phyloP scores from a whole-genome alignment of 2,888 invertebrate species.

The Rhopalosiphum nymphaeae region DNA sequence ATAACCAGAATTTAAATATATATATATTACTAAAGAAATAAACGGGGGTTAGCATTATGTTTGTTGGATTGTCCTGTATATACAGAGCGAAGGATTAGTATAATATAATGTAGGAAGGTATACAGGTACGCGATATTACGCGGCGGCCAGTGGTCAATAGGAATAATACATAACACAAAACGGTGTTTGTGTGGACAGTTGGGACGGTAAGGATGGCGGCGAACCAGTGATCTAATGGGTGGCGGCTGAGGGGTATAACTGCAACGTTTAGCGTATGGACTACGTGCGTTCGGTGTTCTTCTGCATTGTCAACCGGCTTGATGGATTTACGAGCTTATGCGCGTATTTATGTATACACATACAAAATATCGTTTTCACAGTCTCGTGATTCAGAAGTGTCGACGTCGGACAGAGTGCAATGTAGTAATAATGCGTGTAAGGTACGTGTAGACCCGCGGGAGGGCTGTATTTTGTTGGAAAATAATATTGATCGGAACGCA shows the following conservation, averaged over 20 bases:
- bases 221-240: neutral
- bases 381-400: neutral
- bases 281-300: neutral
- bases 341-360: neutral
- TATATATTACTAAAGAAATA: too few relatives aligned
- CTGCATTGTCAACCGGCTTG: constrained; percentile 17
- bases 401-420: neutral
- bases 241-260: neutral
- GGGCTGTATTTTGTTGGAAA: neutral
- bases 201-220: neutral
- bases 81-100: neutral
- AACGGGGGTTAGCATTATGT: too few relatives aligned
- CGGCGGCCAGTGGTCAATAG: neutral
- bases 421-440: neutral
- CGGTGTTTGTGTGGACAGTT: neutral
- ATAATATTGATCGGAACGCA: neutral
- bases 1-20: too few relatives aligned
- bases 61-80: neutral
- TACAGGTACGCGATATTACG: neutral
- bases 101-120: neutral
- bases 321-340: constrained; percentile 35
- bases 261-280: constrained; percentile 7
- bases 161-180: neutral
- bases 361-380: neutral
- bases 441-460: neutral